Evolutionary conservation across 2,797 vertebrate species (phyloP), one percentile per base, ranked within the genome.

Genomic region (Galagoides demidoff): DNA sequence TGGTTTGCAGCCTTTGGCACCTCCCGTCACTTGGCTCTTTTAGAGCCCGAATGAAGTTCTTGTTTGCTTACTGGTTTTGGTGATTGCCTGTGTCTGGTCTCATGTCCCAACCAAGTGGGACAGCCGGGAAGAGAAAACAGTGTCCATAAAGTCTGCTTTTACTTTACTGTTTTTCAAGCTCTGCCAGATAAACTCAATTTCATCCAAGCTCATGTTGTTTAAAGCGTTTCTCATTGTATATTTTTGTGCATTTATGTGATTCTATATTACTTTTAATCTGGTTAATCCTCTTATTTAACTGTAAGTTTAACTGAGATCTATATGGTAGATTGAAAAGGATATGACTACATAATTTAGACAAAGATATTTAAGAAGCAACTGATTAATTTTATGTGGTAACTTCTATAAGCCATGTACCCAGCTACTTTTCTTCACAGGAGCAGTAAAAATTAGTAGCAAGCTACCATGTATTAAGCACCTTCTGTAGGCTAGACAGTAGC

Each of bases 131-230:
- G 55, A 90, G 43, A 96, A 93, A 63, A 23, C 6, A 45, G 49
- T 63, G 61, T 61, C 25, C 29, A 71, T 34, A 81, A 6, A 17
- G 27, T 39, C 22, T 45, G 43, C 17, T 83, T 55, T 6, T 57
- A 27, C 45, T 92, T 76, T 55, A n/a, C 27, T 39, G 43, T 13
- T 31, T 86, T 95, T 79, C 82, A 90, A 79, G 34, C 43, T 86
- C 45, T 92, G 23, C 57, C 52, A 59, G 34, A 86, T n/a, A 87
- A 86, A 87, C 49, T 88, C 64, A 61, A 52, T 95, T 86, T 83
- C 71, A 73, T 77, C 29, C 61, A 5, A 59, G 16, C 29, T 68
- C 77, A 73, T 16, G 37, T 37, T 59, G 39, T 39, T 45, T 63
- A 77, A 85, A 90, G 37, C 31, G 5, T 78, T 86, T 95, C 49